Conservation (phyloP, 2,888 invertebrate species). For the Lochmaea crataegi region DNA sequence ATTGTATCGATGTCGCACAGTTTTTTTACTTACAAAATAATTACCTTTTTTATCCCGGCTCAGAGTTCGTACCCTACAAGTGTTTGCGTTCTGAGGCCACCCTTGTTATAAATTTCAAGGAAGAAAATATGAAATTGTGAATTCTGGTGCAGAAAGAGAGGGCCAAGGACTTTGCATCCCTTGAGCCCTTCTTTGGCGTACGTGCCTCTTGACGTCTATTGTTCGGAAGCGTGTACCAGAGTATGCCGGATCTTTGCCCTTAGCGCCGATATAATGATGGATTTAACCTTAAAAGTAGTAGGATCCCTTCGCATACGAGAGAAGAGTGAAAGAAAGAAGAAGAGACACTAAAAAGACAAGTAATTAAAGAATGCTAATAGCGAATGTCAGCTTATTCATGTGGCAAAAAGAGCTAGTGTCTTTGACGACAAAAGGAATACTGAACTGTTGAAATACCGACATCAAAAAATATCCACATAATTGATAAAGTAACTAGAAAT, state of each 20-base stretch:
- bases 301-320: slow-evolving; percentile 38
- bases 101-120: slow-evolving; percentile 47
- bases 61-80: slow-evolving; percentile 35
- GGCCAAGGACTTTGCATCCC: slow-evolving; percentile 48
- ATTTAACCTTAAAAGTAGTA: slow-evolving; percentile 58
- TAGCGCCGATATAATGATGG: slow-evolving; percentile 64
- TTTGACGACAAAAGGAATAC: slow-evolving; percentile 29
- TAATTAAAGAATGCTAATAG: slow-evolving; percentile 45
- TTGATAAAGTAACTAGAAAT: too few species aligned
- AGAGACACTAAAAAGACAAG: slow-evolving; percentile 39
- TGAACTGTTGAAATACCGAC: slow-evolving; percentile 5
- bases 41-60: slow-evolving; percentile 31
- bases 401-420: slow-evolving; percentile 13
- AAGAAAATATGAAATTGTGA: slow-evolving; percentile 49
- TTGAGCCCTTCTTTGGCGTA: slow-evolving; percentile 57
- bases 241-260: slow-evolving; percentile 64
- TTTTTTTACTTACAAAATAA: slow-evolving; percentile 27
- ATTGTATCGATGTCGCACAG: slow-evolving; percentile 22
- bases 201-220: slow-evolving; percentile 66
- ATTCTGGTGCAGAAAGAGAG: slow-evolving; percentile 33
- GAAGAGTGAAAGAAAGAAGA: slow-evolving; percentile 30
- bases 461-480: too few species aligned
- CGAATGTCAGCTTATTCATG: slow-evolving; percentile 30
- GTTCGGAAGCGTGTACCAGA: slow-evolving; percentile 64
- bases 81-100: slow-evolving; percentile 42